Conservation (phyloP, 2,888 invertebrate genomes). For the Leptogaster cylindrica region DNA sequence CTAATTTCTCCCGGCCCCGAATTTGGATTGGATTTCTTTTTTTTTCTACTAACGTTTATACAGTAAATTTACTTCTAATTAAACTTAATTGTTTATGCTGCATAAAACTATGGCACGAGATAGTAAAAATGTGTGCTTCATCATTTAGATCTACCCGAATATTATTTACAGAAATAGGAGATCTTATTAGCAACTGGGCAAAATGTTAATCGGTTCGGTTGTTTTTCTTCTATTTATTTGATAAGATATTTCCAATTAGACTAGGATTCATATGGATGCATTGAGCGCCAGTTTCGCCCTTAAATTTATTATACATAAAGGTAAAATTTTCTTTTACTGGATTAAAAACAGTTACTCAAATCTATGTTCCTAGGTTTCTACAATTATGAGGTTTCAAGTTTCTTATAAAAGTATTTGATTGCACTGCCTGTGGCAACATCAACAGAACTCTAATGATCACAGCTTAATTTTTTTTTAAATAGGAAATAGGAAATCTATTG, state of each 20-base stretch:
- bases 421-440: slow-evolving; percentile 38
- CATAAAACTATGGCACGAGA: slow-evolving; percentile 34
- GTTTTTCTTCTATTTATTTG: slow-evolving; percentile 3
- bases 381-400: slow-evolving; percentile 33
- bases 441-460: slow-evolving; percentile 35
- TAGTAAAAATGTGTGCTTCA: slow-evolving; percentile 31
- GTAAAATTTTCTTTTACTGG: slow-evolving; percentile 8
- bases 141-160: not conserved
- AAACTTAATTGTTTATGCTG: slow-evolving; percentile 21
- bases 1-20: too few relatives aligned
- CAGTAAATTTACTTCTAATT: slow-evolving; percentile 25
- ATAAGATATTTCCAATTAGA: slow-evolving; percentile 19
- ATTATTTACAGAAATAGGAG: slow-evolving; percentile 16
- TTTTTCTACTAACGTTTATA: too few relatives aligned
- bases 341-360: slow-evolving; percentile 11
- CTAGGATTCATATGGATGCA: slow-evolving; percentile 15
- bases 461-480: slow-evolving; percentile 30
- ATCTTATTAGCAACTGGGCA: slow-evolving; percentile 9
- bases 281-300: slow-evolving; percentile 9
- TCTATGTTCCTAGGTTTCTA: slow-evolving; percentile 15
- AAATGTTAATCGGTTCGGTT: slow-evolving; percentile 17
- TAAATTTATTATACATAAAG: slow-evolving; percentile 28
- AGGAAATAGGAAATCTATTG: slow-evolving; percentile 29
- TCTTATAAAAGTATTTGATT: slow-evolving; percentile 37
- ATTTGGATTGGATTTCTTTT: too few relatives aligned